Evolutionary conservation across 2,888 invertebrate genomes (phyloP), one percentile per base, ranked within the genome.

Genomic region (Eupithecia vulgata): DNA sequence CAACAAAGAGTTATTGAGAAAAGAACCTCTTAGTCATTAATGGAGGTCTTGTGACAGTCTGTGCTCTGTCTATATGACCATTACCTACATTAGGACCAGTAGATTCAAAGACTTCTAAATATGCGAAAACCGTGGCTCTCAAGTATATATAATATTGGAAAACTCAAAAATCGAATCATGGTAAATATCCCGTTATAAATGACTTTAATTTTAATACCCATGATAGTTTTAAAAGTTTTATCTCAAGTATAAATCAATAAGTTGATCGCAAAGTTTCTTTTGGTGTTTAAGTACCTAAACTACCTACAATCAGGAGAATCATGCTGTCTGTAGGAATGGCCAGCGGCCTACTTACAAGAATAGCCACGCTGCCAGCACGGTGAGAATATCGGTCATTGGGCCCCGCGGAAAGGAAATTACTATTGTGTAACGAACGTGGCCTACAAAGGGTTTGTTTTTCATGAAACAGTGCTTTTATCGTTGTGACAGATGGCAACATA

Each of bases 1-100:
- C 72, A 76, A 79, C 81, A 81, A 78, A 81, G 79, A 77, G 52
- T 67, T 79, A 73, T 73, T 71, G 68, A 77, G 77, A 79, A 77
- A 71, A 25, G 67, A 57, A 42, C 66, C 65, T 76, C 75, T 78
- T 75, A 75, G 74, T 76, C 77, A 77, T 71, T 67, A 59, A 64
- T 68, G 30, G n/a, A 21, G 68, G 40, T 61, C 68, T 40, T 59
- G 13, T 35, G 13, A 48, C 57, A 57, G 57, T 4, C 48, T 67
- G 21, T 10, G 12, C n/a, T 40, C 64, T n/a, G 35, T 37, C 12
- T 35, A n/a, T 48, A 21, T 45, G 45, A 45, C 17, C 45, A 6
- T n/a, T n/a, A n/a, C n/a, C n/a, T n/a, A n/a, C 6, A 45, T 17
- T 30, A 30, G 30, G 7, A n/a, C 17, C 6, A 45, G 6, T 45